Base-by-base conservation (phyloP, 2,113 vertebrate species). In the Gadus macrocephalus region DNA sequence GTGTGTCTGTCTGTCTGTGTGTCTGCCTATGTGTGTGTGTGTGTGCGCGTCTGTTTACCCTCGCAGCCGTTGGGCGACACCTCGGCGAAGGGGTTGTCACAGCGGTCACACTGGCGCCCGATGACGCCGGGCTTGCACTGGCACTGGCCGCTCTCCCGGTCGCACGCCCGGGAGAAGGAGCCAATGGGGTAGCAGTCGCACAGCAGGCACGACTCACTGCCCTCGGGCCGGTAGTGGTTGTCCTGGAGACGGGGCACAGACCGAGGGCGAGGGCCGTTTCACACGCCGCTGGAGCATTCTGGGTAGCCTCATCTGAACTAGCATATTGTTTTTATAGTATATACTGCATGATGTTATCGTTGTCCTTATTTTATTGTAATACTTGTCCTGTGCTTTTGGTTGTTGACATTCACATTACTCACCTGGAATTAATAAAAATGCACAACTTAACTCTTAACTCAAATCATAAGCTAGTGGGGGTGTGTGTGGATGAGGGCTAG, bases 11-110 rank as follows among this genome's bases (percentile, higher is more conserved):
- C 3, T 42, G 31, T 35, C 4, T 35, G 31, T 35, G 31, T 35
- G 31, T 35, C 25, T 25, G 25, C 25, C 38, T 42, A 1, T 20
- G 20, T 19, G 19, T 60, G 59, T n/a, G 16, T 20, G 11, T 19
- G 17, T 20, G 59, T 6, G 20, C 0, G n/a, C 53, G 20, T 12
- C 31, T 49, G 42, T 49, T 69, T 67, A 96, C 97, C 96, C 94
- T 98, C 95, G 0, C 96, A 98, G 84, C 96, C 97, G 0, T 90
- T 92, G 49, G 91, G 76, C 0, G 96, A 95, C 64, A 99, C 96
- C 85, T 99, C 97, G 0, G 97, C 97, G 0, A 99, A 99, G 5
- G 97, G 97, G 81, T 98, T 98, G 85, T 99, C 97, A 7, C 97
- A 99, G 83, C 79, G 95, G 84, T 99, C 95, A 42, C 97, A 99